Evolutionary conservation across 2,888 invertebrate species (phyloP).

Genomic region (Tinea trinotella): DNA sequence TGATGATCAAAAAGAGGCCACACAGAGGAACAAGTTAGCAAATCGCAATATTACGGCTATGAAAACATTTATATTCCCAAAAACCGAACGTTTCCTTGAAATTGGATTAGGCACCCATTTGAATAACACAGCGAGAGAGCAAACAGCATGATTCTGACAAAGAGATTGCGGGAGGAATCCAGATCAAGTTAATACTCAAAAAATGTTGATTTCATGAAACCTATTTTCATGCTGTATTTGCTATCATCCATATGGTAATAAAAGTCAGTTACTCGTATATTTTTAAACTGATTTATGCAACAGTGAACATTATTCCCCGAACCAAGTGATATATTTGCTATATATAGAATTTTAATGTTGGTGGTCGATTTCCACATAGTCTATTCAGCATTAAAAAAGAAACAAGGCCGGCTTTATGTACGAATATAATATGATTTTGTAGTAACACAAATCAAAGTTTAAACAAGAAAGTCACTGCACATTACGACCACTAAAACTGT

Average conservation of each 20-base stretch:
- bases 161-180: constrained; percentile 13
- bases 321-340: background rate
- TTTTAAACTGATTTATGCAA: background rate
- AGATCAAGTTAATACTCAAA: background rate
- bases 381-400: too few species aligned
- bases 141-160: constrained; percentile 14
- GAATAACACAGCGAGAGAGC: constrained; percentile 17
- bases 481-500: background rate
- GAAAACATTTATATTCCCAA: constrained; percentile 17
- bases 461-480: background rate
- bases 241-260: background rate
- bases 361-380: background rate
- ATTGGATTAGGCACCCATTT: constrained; percentile 18
- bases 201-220: background rate
- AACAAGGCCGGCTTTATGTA: too few species aligned
- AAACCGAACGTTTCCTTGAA: constrained; percentile 10
- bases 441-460: too few species aligned
- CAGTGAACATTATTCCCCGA: background rate
- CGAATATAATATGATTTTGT: too few species aligned
- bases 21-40: constrained; percentile 1
- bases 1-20: constrained; percentile 4
- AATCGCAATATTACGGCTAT: constrained; percentile 12
- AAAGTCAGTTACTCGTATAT: background rate
- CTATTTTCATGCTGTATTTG: background rate
- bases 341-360: background rate